Evolutionary conservation across 1,140 invertebrate genomes (phyloP).

Genomic region (Drosophila lini): DNA sequence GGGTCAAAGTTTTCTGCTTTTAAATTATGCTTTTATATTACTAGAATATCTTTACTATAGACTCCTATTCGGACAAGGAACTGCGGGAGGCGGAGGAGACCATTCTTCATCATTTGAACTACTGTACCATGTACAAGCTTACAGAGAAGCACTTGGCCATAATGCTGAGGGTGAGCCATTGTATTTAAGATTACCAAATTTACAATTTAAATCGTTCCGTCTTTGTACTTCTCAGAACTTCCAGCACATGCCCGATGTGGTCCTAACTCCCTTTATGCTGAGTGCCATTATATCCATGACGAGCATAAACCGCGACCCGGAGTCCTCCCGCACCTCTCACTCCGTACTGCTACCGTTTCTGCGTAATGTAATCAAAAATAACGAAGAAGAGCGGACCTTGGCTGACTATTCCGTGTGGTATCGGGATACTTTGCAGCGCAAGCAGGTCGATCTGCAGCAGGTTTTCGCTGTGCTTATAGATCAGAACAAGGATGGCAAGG

Average conservation of each 20-base stretch:
- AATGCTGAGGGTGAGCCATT: slow-evolving; percentile 57
- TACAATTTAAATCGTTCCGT: not conserved
- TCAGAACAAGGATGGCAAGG: slow-evolving; percentile 82
- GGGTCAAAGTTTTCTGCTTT: not conserved
- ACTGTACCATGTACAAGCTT: slow-evolving; percentile 77
- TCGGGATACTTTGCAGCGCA: slow-evolving; percentile 73
- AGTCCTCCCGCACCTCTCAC: slow-evolving; percentile 58
- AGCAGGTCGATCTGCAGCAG: slow-evolving; percentile 74
- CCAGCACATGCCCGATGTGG: slow-evolving; percentile 68
- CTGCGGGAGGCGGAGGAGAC: slow-evolving; percentile 80
- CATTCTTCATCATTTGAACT: slow-evolving; percentile 79
- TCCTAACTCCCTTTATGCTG: slow-evolving; percentile 78
- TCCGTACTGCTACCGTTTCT: slow-evolving; percentile 71
- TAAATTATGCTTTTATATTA: not conserved
- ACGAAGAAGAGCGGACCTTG: slow-evolving; percentile 71
- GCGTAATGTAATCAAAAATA: slow-evolving; percentile 73
- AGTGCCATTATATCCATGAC: slow-evolving; percentile 81
- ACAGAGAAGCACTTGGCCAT: slow-evolving; percentile 69
- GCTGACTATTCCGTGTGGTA: slow-evolving; percentile 76
- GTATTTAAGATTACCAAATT: too few relatives aligned
- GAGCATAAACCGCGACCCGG: slow-evolving; percentile 74
- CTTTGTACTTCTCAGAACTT: slow-evolving; percentile 61
- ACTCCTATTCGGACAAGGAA: slow-evolving; percentile 79
- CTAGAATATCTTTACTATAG: slow-evolving; percentile 31
- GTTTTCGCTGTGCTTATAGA: slow-evolving; percentile 76